phyloP scores from a whole-genome alignment of 2,888 invertebrate genomes.

The Parascotia fuliginaria region DNA sequence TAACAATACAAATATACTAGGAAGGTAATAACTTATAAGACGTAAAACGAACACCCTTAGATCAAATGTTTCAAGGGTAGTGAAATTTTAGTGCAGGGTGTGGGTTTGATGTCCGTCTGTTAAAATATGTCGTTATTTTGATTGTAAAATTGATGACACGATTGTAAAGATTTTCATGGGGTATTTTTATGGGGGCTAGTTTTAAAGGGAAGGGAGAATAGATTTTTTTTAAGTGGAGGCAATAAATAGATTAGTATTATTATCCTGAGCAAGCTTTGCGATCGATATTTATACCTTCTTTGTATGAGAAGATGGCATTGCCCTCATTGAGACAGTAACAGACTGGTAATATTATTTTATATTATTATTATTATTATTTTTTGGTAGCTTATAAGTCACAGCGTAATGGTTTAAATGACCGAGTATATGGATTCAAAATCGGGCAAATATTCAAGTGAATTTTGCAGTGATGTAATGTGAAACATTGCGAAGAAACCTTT shows the following conservation, averaged over 20 bases:
- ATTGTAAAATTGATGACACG: constrained; percentile 48
- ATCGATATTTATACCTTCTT: too few species aligned
- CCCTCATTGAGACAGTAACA: too few species aligned
- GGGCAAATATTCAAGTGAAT: too few species aligned
- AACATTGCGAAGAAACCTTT: too few species aligned
- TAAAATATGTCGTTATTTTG: constrained; percentile 50
- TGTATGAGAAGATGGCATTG: too few species aligned
- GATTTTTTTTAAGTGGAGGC: background rate
- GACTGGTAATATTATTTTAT: too few species aligned
- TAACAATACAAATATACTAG: constrained; percentile 2
- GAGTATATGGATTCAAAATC: too few species aligned
- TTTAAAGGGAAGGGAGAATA: constrained; percentile 18
- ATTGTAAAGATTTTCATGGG: constrained; percentile 47
- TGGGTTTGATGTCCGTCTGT: constrained; percentile 42
- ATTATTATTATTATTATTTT: too few species aligned
- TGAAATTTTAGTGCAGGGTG: constrained; percentile 42
- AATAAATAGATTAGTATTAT: background rate
- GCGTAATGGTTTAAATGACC: too few species aligned
- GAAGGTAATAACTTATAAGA: constrained; percentile 22
- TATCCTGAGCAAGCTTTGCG: too few species aligned
- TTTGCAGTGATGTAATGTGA: too few species aligned
- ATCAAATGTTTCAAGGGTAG: constrained; percentile 43
- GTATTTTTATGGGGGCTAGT: constrained; percentile 43
- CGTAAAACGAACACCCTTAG: constrained; percentile 31
- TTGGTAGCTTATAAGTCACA: too few species aligned